These are phyloP conservation scores for Naja naja DNA, from an alignment of 2,113 vertebrate genomes.

Conservation along the genomic window DNA sequence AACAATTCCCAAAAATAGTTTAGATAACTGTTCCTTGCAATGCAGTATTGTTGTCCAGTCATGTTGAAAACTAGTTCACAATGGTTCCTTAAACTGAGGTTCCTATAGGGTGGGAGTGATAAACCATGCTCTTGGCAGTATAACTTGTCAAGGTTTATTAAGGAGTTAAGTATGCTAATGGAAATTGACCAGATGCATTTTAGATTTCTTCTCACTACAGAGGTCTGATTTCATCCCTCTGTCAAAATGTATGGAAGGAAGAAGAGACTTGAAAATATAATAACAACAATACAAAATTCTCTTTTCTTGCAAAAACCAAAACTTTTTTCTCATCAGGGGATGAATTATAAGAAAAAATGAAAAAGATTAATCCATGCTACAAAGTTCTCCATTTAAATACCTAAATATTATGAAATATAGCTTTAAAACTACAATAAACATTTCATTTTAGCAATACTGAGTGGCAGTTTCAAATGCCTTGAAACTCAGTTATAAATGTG, in stretches of 20 bases:
- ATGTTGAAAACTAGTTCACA: constrained; percentile 48
- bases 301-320: constrained; percentile 12
- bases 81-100: constrained; percentile 35
- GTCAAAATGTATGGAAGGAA: constrained; percentile 1
- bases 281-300: constrained; percentile 1
- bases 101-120: neutral
- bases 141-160: constrained; percentile 19
- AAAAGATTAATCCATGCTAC: neutral
- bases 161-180: constrained; percentile 19
- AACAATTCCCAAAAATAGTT: constrained; percentile 55
- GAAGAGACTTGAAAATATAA: constrained; percentile 12
- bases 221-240: neutral
- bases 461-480: constrained; percentile 4
- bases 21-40: constrained; percentile 54
- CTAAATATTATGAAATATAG: neutral
- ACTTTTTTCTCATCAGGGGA: constrained; percentile 6
- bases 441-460: constrained; percentile 15
- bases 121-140: constrained; percentile 32
- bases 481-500: constrained; percentile 28
- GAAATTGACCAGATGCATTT: constrained; percentile 2
- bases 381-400: neutral
- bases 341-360: neutral
- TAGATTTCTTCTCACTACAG: constrained; percentile 4
- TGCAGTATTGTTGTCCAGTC: constrained; percentile 38
- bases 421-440: constrained; percentile 20